Base-by-base conservation (phyloP, 2,888 invertebrate species). In the Drosophila eohydei region DNA sequence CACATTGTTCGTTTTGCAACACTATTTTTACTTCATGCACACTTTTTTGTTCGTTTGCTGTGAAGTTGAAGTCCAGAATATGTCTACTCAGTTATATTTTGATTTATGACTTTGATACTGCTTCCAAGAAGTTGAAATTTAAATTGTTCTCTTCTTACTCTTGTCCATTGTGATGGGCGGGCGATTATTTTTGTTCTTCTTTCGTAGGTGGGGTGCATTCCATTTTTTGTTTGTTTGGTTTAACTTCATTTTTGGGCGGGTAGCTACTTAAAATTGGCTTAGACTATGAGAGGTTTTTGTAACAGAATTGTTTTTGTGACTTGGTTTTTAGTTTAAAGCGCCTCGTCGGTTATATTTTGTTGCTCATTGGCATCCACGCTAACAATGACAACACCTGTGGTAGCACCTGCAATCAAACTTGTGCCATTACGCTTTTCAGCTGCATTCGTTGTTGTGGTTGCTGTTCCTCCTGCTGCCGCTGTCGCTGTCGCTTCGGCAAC, bases 271-370 rank as follows among this genome's bases (percentile, higher is more conserved):
- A 71, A 30, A 21, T 72, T 51, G 63, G 48, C 84, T 87, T 83
- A 82, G 44, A 61, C 84, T 83, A 88, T 84, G 84, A 88, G 88
- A 83, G 40, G 30, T 36, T 40, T 14, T 34, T 54, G 40, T 28
- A 54, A 54, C 54, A 14, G 38, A n/a, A 30, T 34, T 40, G 12
- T 14, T 44, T 41, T 67, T 70, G 75, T 66, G 69, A 78, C 66
- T 70, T 38, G 12, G 34, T 12, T 26, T 46, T 32, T 43, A 14
- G 21, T 54, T 89, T 92, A 92, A 59, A 92, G 83, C 46, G 91
- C 87, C 64, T 92, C 92, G 56, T 92, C 92, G 75, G 91, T 90
- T 63, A 91, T 80, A n/a, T 66, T 44, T 65, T 85, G 83, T 38
- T 86, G 86, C 41, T 81, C 88, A 9, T 60, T 83, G 70, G 84